Base-by-base conservation (phyloP, 2,113 vertebrate genomes). In the Pagrus major region DNA sequence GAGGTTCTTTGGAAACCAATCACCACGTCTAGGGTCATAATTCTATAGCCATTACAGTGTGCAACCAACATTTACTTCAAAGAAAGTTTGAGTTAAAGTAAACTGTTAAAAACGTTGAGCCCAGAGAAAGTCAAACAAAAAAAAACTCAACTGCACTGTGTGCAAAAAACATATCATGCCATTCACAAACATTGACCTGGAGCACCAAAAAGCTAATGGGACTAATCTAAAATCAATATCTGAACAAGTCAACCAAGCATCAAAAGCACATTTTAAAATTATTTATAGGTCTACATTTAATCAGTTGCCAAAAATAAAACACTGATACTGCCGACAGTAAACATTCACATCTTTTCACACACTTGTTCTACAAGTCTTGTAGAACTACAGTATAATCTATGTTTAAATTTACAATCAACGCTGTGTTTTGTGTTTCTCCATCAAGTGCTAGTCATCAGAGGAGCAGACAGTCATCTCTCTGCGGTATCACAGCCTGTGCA, bases 401-500 rank as follows among this genome's bases (percentile, higher is more conserved):
- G 7, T n/a, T n/a, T n/a, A n/a, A n/a, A n/a, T n/a, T n/a, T n/a
- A n/a, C 2, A 52, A 27, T 54, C 12, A 15, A 12, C 7, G 51
- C 51, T 54, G 23, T 23, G 20, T 47, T 54, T 54, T 4, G 47
- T 66, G 47, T 37, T 78, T 33, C 70, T 25, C 0, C 81, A 95
- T 96, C 78, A 94, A 94, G 85, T 93, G 94, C 89, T 94, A 97
- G 83, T 85, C 78, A 31, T 88, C 98, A 25, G 83, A 96, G n/a
- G 91, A 91, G 12, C 88, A 91, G 58, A 94, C 94, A 20, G 14
- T 96, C 3, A 25, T 96, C 74, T 94, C 89, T 73, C 94, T 99
- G 76, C 99, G 97, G 97, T 95, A 94, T 88, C 96, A 94, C 71
- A 96, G 95, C 76, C 92, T 97, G 80, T 92, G 94, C 55, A 95